These are phyloP conservation scores for Andrena chrysosceles DNA, from an alignment of 2,888 invertebrate genomes.

Conservation along the genomic window DNA sequence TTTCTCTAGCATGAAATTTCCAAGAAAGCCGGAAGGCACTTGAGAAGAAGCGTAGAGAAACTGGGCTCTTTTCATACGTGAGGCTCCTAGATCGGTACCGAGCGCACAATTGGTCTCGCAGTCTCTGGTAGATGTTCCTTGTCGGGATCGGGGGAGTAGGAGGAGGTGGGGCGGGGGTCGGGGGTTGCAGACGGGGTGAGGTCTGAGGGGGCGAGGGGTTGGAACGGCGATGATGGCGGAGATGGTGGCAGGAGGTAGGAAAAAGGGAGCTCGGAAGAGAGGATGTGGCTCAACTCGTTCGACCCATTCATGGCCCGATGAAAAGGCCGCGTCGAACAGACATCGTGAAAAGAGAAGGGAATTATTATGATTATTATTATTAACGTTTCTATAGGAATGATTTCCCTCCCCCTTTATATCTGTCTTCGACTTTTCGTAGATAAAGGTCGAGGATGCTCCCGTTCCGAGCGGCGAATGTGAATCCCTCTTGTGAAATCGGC, in stretches of 20 bases:
- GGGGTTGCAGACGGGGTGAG: no score
- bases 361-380: slow-evolving; percentile 85
- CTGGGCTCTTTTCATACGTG: slow-evolving; percentile 71
- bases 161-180: neutral
- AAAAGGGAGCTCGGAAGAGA: slow-evolving; percentile 76
- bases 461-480: slow-evolving; percentile 54
- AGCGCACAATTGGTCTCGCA: slow-evolving; percentile 70
- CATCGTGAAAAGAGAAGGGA: slow-evolving; percentile 82
- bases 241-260: slow-evolving; percentile 67
- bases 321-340: slow-evolving; percentile 83
- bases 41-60: slow-evolving; percentile 53
- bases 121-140: slow-evolving; percentile 70
- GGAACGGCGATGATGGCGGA: slow-evolving; percentile 61
- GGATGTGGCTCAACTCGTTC: slow-evolving; percentile 85
- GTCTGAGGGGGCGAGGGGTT: slow-evolving; percentile 20
- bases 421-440: slow-evolving; percentile 81
- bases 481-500: slow-evolving; percentile 60
- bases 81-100: slow-evolving; percentile 66
- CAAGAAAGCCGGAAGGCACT: slow-evolving; percentile 55
- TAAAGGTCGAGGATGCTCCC: slow-evolving; percentile 71
- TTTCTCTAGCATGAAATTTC: slow-evolving; percentile 55
- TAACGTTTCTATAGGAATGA: slow-evolving; percentile 84
- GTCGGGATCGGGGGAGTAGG: slow-evolving; percentile 26
- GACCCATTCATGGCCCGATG: slow-evolving; percentile 83
- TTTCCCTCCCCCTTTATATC: slow-evolving; percentile 82